Base-by-base conservation (phyloP, 2,797 vertebrate species). In the Microhierax caerulescens region DNA sequence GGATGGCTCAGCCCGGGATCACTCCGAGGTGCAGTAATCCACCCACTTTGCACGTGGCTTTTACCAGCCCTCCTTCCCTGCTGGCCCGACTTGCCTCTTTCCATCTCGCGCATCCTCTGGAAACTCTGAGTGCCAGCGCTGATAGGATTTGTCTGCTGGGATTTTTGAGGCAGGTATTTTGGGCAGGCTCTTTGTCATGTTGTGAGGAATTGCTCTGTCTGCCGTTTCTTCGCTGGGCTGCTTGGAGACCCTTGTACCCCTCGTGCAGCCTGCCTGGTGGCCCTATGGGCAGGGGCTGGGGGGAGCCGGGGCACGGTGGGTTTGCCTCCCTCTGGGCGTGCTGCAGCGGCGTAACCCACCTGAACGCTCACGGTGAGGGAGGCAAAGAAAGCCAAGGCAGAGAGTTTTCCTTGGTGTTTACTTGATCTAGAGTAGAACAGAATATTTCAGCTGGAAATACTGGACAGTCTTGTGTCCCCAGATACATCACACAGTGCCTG, bases 401-500 rank as follows among this genome's bases (percentile, higher is more conserved):
- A 5, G 7, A 39, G 9, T 59, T 39, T 79, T 76, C 32, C 22
- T 14, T 57, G n/a, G 34, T 21, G 18, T 3, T 2, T 41, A 21
- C 11, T 51, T 37, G 21, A 53, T 77, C 69, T 48, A 48, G 34
- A 59, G 48, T 36, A 63, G n/a, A 48, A 37, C 17, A 48, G 23
- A 59, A 14, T 41, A 23, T 43, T n/a, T 50, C 51, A 22, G 18
- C 15, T 75, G 18, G 30, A 83, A 39, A n/a, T 61, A 13, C 1
- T 32, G 48, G 25, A 14, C 25, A 37, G 25, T 72, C 63, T 56
- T 81, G 34, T 64, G 6, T 69, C 39, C 51, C 51, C 32, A 48
- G 2, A 39, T 32, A 25, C 8, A 16, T 24, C 0, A 0, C 9
- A 17, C 11, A 25, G 14, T 2, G 2, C 37, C n/a, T 45, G 53